phyloP scores from a whole-genome alignment of 2,888 invertebrate species.

The Capitulum mitella region DNA sequence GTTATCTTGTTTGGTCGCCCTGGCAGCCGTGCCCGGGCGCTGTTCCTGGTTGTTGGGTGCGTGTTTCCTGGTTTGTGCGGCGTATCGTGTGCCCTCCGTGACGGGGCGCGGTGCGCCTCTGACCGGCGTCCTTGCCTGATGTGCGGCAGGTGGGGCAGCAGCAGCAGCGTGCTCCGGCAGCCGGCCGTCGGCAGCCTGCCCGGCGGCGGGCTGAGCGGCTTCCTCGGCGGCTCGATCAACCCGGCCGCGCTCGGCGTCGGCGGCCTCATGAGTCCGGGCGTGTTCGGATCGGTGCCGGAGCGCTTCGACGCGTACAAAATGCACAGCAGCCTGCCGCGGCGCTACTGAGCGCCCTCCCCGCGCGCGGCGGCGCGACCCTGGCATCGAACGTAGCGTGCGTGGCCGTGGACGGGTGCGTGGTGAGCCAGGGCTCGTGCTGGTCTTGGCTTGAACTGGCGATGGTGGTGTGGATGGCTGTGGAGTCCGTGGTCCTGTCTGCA shows the following conservation, averaged over 20 bases:
- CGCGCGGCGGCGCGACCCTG: no score
- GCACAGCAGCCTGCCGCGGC: slow-evolving; percentile 1
- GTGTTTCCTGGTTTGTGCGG: background rate
- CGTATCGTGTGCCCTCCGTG: no score
- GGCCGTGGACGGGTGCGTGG: no score
- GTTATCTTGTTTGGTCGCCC: no score
- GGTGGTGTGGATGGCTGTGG: no score
- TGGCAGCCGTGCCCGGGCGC: background rate
- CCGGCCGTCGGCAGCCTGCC: background rate
- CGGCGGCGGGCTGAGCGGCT: background rate
- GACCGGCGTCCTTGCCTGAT: background rate
- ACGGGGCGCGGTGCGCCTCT: no score
- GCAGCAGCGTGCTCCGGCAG: background rate
- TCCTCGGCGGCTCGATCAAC: background rate
- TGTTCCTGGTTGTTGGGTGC: background rate
- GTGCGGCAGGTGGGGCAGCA: background rate
- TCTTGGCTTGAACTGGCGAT: no score
- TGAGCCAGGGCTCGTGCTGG: no score
- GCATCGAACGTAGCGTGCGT: no score
- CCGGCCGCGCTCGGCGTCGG: background rate
- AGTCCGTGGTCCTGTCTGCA: no score
- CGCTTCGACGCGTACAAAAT: slow-evolving; percentile 22
- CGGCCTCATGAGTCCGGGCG: background rate
- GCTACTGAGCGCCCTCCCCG: slow-evolving; percentile 20
- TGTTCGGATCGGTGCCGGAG: background rate